Evolutionary conservation across 2,113 vertebrate genomes (phyloP).

Genomic region (Cromileptes altivelis): DNA sequence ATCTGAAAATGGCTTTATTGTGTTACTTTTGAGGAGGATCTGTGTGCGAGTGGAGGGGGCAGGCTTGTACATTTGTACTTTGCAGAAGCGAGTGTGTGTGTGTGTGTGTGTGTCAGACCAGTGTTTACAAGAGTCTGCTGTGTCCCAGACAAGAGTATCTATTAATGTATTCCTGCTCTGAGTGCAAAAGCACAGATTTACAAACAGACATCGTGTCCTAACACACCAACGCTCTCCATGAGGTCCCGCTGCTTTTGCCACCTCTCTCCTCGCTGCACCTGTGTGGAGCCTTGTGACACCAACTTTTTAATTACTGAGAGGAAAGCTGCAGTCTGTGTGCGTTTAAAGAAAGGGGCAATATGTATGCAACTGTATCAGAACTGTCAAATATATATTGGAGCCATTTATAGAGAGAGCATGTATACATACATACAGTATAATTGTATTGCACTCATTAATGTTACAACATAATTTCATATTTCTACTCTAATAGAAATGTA

Average conservation of each 20-base stretch:
- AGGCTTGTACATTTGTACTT: constrained; percentile 66
- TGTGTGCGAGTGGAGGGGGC: constrained; percentile 16
- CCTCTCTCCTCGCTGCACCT: constrained; percentile 59
- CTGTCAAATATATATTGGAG: not conserved
- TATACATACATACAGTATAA: not conserved
- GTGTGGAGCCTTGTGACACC: constrained; percentile 21
- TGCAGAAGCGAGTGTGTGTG: not conserved
- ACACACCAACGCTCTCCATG: constrained; percentile 71
- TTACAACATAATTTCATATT: not conserved
- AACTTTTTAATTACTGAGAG: constrained; percentile 45
- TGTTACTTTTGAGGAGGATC: constrained; percentile 59
- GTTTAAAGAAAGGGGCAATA: not conserved
- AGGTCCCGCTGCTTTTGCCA: constrained; percentile 63
- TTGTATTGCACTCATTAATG: not conserved
- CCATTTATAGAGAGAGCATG: not conserved
- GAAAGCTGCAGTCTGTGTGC: not conserved
- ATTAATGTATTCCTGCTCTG: constrained; percentile 81
- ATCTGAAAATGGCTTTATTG: constrained; percentile 82
- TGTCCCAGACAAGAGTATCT: constrained; percentile 77
- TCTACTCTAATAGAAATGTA: not conserved
- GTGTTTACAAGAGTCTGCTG: constrained; percentile 76
- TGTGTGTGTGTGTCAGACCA: constrained; percentile 56
- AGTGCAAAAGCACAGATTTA: constrained; percentile 78
- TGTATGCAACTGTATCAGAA: not conserved
- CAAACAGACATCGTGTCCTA: constrained; percentile 69